phyloP scores from a whole-genome alignment of 2,888 invertebrate species.

The Mythimna pallens region DNA sequence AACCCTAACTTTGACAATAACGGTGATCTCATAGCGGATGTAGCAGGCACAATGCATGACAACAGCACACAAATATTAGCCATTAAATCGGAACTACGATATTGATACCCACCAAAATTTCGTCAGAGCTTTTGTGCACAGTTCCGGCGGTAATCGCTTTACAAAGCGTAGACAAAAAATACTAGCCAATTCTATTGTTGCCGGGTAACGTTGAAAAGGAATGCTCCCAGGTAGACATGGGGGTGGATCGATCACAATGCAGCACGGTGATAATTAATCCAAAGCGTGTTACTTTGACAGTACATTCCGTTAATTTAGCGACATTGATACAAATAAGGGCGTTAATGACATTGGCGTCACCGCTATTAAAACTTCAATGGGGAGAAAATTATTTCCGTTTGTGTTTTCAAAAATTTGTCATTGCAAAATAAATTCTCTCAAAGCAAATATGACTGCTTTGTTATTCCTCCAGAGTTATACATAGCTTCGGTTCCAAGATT shows the following conservation, averaged over 20 bases:
- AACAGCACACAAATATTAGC: slow-evolving; percentile 87
- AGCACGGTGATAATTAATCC: slow-evolving; percentile 72
- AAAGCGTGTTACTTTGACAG: slow-evolving; percentile 79
- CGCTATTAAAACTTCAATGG: slow-evolving; percentile 66
- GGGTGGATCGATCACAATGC: slow-evolving; percentile 79
- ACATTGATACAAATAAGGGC: slow-evolving; percentile 77
- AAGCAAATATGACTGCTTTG: slow-evolving; percentile 68
- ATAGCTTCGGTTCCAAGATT: slow-evolving; percentile 70
- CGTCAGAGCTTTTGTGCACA: slow-evolving; percentile 85
- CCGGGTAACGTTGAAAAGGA: slow-evolving; percentile 78
- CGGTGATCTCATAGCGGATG: slow-evolving; percentile 77
- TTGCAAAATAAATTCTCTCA: slow-evolving; percentile 46
- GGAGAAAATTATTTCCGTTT: slow-evolving; percentile 31
- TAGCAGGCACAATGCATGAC: slow-evolving; percentile 79
- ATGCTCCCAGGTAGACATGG: slow-evolving; percentile 84
- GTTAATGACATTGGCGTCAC: slow-evolving; percentile 74
- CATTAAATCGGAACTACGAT: slow-evolving; percentile 87
- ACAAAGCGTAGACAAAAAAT: slow-evolving; percentile 82
- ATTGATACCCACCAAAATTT: slow-evolving; percentile 84
- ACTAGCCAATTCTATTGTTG: slow-evolving; percentile 78
- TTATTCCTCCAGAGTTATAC: slow-evolving; percentile 67
- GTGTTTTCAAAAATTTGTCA: slow-evolving; percentile 31
- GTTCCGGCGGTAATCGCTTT: slow-evolving; percentile 87
- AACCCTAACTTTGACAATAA: slow-evolving; percentile 68
- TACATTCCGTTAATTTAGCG: slow-evolving; percentile 75